Evolutionary conservation across 30 jellyfish, hydroid and myxozoan species (phyloP).

Genomic region (Aurelia sp.): DNA sequence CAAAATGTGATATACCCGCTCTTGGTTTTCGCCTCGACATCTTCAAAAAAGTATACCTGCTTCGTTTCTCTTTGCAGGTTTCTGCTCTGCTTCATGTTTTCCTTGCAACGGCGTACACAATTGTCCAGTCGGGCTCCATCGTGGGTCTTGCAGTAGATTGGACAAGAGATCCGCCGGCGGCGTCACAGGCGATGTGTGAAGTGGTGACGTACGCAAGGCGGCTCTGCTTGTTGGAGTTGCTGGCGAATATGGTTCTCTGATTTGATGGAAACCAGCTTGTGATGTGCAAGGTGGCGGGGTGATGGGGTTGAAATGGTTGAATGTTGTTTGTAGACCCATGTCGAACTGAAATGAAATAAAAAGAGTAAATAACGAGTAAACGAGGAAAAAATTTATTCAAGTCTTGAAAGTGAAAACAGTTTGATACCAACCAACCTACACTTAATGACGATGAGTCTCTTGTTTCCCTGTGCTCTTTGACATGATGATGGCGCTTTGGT

Average conservation of each 20-base stretch:
- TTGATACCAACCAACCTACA: too few species aligned
- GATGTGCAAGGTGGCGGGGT: conserved; percentile 48
- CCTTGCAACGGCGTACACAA: conserved; percentile 34
- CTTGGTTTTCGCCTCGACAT: too few species aligned
- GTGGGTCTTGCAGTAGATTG: conserved; percentile 75
- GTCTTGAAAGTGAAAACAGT: too few species aligned
- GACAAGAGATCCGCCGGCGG: conserved; percentile 36
- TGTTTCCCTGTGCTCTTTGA: too few species aligned
- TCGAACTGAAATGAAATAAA: conserved; percentile 26
- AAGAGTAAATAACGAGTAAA: too few species aligned
- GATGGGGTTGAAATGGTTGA: conserved; percentile 43
- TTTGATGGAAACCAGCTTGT: background rate
- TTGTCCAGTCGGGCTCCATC: conserved; percentile 85
- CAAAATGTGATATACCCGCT: too few species aligned
- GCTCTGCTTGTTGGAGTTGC: conserved; percentile 39
- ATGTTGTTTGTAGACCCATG: conserved; percentile 42
- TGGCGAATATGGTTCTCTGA: conserved; percentile 25
- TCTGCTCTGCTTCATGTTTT: conserved; percentile 22
- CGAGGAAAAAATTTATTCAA: too few species aligned
- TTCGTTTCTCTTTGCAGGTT: conserved; percentile 33
- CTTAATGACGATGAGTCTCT: too few species aligned
- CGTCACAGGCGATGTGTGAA: conserved; percentile 2
- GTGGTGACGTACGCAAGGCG: conserved; percentile 16
- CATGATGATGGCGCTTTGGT: too few species aligned
- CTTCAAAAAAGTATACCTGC: conserved; percentile 29